These are phyloP conservation scores for Eutrigla gurnardus DNA, from an alignment of 2,797 vertebrate genomes.

Conservation along the genomic window DNA sequence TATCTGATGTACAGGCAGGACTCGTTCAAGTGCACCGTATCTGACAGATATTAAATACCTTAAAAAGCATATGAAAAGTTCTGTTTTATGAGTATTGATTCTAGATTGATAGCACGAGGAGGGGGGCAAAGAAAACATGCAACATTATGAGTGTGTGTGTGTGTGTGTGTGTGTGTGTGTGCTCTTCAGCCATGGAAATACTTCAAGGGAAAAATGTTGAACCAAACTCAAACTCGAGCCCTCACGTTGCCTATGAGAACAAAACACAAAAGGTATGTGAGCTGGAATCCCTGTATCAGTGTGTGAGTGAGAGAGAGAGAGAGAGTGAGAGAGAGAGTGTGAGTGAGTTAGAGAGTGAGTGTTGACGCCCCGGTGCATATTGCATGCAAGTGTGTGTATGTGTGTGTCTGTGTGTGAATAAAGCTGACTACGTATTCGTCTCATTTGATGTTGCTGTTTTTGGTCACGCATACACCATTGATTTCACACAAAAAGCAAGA, in stretches of 20 bases:
- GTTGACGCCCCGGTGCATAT: background rate
- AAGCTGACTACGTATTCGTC: slow-evolving; percentile 1
- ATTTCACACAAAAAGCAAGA: slow-evolving; percentile 33
- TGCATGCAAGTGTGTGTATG: background rate
- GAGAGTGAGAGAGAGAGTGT: background rate
- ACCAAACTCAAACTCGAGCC: slow-evolving; percentile 44
- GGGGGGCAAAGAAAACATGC: slow-evolving; percentile 66
- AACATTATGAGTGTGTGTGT: slow-evolving; percentile 17
- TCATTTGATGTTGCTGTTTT: slow-evolving; percentile 18
- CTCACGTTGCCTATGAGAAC: slow-evolving; percentile 18
- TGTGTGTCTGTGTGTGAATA: background rate
- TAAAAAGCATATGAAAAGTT: slow-evolving; percentile 24
- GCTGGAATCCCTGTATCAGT: slow-evolving; percentile 5
- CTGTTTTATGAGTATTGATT: slow-evolving; percentile 32
- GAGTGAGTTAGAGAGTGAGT: slow-evolving; percentile 1
- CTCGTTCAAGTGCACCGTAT: background rate
- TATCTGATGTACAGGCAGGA: slow-evolving; percentile 9
- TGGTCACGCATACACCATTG: slow-evolving; percentile 17
- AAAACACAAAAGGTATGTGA: slow-evolving; percentile 30
- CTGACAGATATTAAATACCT: slow-evolving; percentile 36
- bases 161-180: slow-evolving; percentile 8
- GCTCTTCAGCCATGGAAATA: slow-evolving; percentile 46
- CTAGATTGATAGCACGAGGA: slow-evolving; percentile 46
- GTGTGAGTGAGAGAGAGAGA: slow-evolving; percentile 1
- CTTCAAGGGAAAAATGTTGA: slow-evolving; percentile 65